Evolutionary conservation across 2,113 vertebrate genomes (phyloP).

Genomic region (Poecilia latipinna): DNA sequence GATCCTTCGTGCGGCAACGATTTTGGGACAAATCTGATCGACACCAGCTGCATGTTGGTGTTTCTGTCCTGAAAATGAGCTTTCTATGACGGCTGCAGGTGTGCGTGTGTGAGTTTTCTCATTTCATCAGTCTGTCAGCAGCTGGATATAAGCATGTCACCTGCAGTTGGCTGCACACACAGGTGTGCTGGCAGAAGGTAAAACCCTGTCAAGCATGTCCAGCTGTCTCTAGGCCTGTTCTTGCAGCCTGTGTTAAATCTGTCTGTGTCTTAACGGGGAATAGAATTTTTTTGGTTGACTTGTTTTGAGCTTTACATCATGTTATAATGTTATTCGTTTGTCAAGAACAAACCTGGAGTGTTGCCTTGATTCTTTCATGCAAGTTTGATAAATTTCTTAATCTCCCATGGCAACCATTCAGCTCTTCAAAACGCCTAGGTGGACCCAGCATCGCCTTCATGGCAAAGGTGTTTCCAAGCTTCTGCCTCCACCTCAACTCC

Average conservation of each 20-base stretch:
- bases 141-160: constrained; percentile 39
- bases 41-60: background rate
- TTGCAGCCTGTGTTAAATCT: constrained; percentile 3
- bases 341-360: too few species aligned
- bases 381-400: too few species aligned
- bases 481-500: too few species aligned
- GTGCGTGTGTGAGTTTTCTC: background rate
- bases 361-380: too few species aligned
- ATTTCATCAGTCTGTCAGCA: constrained; percentile 41
- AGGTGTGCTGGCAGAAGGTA: constrained; percentile 35
- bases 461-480: too few species aligned
- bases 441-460: too few species aligned
- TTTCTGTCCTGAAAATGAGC: background rate
- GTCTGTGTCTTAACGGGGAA: background rate
- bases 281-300: too few species aligned
- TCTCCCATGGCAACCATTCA: too few species aligned
- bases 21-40: background rate
- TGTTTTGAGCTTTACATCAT: background rate
- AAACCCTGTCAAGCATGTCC: constrained; percentile 8
- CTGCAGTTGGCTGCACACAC: constrained; percentile 15
- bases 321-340: too few species aligned
- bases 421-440: too few species aligned
- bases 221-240: background rate
- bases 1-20: background rate
- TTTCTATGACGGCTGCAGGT: background rate